phyloP scores from a whole-genome alignment of 1,140 invertebrate species.

The Nephila pilipes region DNA sequence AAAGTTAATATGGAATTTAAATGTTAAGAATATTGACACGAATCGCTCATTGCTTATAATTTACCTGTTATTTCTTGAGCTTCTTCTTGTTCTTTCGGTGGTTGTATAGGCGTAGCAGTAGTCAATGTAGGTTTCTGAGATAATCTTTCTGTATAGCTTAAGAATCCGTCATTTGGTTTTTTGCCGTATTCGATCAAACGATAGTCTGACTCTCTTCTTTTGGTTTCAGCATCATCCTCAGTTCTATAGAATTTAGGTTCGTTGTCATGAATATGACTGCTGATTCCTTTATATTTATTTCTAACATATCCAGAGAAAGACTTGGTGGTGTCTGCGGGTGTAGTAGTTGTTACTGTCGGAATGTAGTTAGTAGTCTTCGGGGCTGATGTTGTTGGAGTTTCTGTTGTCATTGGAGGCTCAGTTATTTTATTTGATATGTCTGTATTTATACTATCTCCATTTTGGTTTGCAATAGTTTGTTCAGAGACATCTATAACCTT shows the following conservation, averaged over 20 bases:
- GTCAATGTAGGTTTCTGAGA: neutral
- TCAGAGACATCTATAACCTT: neutral
- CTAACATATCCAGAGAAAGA: conserved; percentile 61
- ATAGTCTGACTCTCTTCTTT: conserved; percentile 8
- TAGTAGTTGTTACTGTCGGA: conserved; percentile 34
- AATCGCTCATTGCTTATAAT: neutral
- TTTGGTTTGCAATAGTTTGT: neutral
- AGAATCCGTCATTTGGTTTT: neutral
- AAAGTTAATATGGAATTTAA: no score
- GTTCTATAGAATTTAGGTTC: conserved; percentile 65
- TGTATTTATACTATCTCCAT: neutral
- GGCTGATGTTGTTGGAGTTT: neutral
- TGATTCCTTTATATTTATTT: conserved; percentile 44
- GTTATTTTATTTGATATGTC: neutral
- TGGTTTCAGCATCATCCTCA: conserved; percentile 30
- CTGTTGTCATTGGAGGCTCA: neutral
- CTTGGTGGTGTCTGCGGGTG: conserved; percentile 32
- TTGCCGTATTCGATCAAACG: neutral
- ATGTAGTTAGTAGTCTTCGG: conserved; percentile 10
- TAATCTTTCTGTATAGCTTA: conserved; percentile 2
- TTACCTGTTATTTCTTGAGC: conserved; percentile 70
- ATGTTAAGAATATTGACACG: no score
- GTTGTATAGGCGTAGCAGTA: neutral
- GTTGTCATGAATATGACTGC: neutral
- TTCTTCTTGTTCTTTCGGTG: conserved; percentile 53